Evolutionary conservation across 2,888 invertebrate genomes (phyloP).

Genomic region (Acholoe squamosa): DNA sequence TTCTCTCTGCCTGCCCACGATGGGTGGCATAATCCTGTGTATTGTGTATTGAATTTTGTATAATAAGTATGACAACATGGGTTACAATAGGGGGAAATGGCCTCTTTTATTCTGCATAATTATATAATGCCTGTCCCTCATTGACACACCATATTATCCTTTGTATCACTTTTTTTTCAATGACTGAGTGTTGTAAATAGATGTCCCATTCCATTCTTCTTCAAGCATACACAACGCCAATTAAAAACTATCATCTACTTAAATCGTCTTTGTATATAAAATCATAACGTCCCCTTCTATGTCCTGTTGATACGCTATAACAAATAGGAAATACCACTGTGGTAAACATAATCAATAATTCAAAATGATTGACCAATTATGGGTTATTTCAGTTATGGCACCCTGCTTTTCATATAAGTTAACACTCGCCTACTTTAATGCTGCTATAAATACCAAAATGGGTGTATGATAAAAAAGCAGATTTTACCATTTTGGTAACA

Average conservation of each 20-base stretch:
- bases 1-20: not conserved
- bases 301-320: no score
- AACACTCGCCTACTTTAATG: no score
- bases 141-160: slow-evolving; percentile 53
- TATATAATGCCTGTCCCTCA: not conserved
- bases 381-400: no score
- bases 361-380: no score
- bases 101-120: not conserved
- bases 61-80: not conserved
- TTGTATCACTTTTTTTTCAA: slow-evolving; percentile 46
- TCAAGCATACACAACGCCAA: not conserved
- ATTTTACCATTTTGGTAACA: no score
- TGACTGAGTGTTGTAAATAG: slow-evolving; percentile 50
- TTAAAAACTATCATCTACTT: not conserved
- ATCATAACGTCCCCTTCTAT: not conserved
- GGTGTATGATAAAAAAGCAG: no score
- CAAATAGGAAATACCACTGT: no score
- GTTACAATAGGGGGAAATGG: not conserved
- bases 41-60: not conserved
- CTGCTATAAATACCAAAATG: no score
- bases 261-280: slow-evolving; percentile 41
- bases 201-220: slow-evolving; percentile 4
- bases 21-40: not conserved
- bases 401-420: no score
- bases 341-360: no score